Percentiles rank a stretch among this genome's conserved stretches.
Conservation (phyloP, 1,140 invertebrate species). For the Daktulosphaira vitifoliae region DNA sequence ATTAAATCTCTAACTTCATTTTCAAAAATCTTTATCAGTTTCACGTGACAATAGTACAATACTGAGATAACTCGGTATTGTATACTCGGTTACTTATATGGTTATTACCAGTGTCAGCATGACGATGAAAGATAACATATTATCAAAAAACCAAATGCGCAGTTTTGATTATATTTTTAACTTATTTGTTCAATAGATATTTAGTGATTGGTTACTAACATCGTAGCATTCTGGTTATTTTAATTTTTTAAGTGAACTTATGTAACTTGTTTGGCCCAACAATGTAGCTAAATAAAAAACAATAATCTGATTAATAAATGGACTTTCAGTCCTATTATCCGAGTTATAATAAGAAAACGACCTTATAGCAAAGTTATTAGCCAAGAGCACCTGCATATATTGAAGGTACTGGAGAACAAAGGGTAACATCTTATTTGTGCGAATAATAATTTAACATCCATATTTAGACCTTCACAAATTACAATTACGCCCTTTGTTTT, state of each 20-base stretch:
- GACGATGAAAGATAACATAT: constrained; percentile 20
- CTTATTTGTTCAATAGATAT: too few species aligned
- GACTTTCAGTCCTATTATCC: neutral
- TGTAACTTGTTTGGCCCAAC: too few species aligned
- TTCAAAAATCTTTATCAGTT: too few species aligned
- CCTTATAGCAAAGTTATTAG: neutral
- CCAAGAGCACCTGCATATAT: neutral
- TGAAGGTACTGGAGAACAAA: constrained; percentile 18
- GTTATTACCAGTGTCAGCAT: constrained; percentile 28
- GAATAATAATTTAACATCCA: neutral
- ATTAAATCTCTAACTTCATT: too few species aligned
- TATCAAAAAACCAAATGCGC: constrained; percentile 21
- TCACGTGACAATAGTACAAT: neutral
- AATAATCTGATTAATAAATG: neutral
- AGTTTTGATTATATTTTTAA: constrained; percentile 31
- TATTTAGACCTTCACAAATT: constrained; percentile 25
- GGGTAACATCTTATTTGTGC: neutral
- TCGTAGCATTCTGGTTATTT: too few species aligned
- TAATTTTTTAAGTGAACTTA: too few species aligned
- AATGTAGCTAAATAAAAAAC: too few species aligned
- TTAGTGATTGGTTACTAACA: too few species aligned
- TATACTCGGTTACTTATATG: neutral
- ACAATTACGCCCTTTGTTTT: constrained; percentile 22
- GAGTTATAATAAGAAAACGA: constrained; percentile 6
- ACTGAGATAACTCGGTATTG: neutral